These are phyloP conservation scores for Tetramorium alpestre DNA, from an alignment of 1,140 invertebrate genomes.

Conservation along the genomic window DNA sequence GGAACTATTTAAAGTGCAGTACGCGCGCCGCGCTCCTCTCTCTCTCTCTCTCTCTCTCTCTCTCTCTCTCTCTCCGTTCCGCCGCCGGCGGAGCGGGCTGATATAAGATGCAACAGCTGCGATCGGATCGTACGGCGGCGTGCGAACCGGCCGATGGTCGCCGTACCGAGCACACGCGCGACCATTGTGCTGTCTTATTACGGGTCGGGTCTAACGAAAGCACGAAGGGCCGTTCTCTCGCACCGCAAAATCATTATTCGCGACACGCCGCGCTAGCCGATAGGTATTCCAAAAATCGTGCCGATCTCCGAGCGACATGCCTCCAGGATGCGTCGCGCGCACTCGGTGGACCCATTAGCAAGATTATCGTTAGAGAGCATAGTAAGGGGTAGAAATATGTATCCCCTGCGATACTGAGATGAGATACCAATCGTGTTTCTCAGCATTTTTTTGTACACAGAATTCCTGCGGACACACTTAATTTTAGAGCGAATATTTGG, in stretches of 20 bases:
- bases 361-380: not conserved
- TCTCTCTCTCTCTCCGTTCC: not conserved
- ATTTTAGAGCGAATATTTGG: not conserved
- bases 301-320: not conserved
- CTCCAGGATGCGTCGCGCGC: not conserved
- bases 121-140: conserved; percentile 73
- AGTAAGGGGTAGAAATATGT: not conserved
- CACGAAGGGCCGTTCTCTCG: conserved; percentile 31
- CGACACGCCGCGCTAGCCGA: not conserved
- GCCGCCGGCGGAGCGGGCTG: conserved; percentile 49
- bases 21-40: not conserved
- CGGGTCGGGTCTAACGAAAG: conserved; percentile 63
- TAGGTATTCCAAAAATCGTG: conserved; percentile 46
- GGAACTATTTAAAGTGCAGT: conserved; percentile 72
- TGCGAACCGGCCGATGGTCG: conserved; percentile 67
- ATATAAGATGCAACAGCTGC: conserved; percentile 75
- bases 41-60: not conserved
- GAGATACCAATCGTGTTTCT: not conserved
- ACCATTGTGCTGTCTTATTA: conserved; percentile 73
- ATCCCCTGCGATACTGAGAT: not conserved
- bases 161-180: conserved; percentile 61
- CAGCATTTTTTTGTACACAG: not conserved
- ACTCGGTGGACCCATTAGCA: conserved; percentile 9
- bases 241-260: conserved; percentile 65
- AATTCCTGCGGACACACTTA: not conserved